Percentiles rank a stretch among this genome's conserved stretches.
Conservation (phyloP, 2,888 invertebrate genomes). For the Drosophila merina region DNA sequence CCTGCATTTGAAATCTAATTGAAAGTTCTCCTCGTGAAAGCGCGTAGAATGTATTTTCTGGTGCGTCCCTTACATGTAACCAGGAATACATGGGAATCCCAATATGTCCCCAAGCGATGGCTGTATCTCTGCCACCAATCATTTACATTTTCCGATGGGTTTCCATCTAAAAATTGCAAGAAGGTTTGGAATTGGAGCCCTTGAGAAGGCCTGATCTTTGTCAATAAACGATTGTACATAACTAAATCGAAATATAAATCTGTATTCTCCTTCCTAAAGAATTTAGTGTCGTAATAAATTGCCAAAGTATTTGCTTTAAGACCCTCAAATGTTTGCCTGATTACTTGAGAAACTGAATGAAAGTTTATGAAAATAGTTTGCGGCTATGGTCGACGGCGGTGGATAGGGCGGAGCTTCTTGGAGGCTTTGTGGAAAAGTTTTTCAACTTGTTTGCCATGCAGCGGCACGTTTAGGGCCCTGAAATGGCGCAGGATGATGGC, state of each 20-base stretch:
- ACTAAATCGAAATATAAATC: no score
- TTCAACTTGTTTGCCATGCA: slow-evolving; percentile 35
- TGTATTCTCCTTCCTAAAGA: background rate
- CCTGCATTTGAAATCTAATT: slow-evolving; percentile 33
- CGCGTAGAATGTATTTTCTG: background rate
- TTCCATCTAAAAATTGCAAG: no score
- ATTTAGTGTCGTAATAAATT: slow-evolving; percentile 11
- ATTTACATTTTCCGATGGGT: no score
- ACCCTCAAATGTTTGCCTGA: slow-evolving; percentile 29
- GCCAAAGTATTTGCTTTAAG: slow-evolving; percentile 21
- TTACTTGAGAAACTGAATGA: slow-evolving; percentile 40
- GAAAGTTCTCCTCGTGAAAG: slow-evolving; percentile 13
- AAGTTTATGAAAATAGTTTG: slow-evolving; percentile 55
- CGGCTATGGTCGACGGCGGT: slow-evolving; percentile 15
- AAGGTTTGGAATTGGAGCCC: no score
- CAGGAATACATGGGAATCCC: no score
- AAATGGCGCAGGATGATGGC: slow-evolving; percentile 47
- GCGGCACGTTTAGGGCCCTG: slow-evolving; percentile 39
- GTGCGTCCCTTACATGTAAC: no score
- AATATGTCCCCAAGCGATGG: no score
- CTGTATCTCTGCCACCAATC: no score
- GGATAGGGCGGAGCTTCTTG: background rate
- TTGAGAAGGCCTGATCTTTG: no score
- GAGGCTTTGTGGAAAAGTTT: slow-evolving; percentile 24
- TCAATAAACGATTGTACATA: no score